phyloP scores from a whole-genome alignment of 2,888 invertebrate genomes.

The Apamea sordens region DNA sequence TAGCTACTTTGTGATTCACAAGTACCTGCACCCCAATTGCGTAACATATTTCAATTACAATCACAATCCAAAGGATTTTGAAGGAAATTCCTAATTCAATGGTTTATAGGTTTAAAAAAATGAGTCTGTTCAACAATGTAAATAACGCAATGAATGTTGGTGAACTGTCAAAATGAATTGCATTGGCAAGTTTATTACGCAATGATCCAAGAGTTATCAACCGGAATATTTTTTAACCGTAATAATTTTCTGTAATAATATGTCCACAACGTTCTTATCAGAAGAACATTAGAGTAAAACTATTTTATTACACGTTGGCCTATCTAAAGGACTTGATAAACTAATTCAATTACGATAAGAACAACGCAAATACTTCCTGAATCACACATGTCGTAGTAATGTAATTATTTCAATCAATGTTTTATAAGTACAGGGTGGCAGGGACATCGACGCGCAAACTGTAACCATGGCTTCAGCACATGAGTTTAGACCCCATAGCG shows the following conservation, averaged over 20 bases:
- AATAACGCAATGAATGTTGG: not conserved
- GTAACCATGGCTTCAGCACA: too few species aligned
- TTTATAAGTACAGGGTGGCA: not conserved
- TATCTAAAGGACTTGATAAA: constrained; percentile 50
- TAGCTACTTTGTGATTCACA: not conserved
- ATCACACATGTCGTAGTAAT: constrained; percentile 12
- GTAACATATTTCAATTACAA: not conserved
- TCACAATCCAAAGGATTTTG: not conserved
- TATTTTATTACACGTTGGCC: not conserved
- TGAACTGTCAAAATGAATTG: not conserved
- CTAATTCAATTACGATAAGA: constrained; percentile 56
- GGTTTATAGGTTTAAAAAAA: not conserved
- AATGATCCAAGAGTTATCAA: not conserved
- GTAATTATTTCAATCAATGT: constrained; percentile 38
- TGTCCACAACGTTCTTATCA: not conserved
- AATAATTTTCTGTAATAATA: not conserved
- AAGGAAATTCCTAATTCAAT: not conserved
- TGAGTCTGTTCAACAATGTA: not conserved
- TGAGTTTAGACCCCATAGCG: too few species aligned
- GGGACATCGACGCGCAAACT: too few species aligned
- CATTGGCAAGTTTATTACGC: not conserved
- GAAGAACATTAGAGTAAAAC: constrained; percentile 16
- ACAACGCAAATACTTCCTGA: constrained; percentile 29
- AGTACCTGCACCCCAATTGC: not conserved
- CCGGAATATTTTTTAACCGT: not conserved